Evolutionary conservation across 2,888 invertebrate genomes (phyloP).

Genomic region (Heliconius cydno): DNA sequence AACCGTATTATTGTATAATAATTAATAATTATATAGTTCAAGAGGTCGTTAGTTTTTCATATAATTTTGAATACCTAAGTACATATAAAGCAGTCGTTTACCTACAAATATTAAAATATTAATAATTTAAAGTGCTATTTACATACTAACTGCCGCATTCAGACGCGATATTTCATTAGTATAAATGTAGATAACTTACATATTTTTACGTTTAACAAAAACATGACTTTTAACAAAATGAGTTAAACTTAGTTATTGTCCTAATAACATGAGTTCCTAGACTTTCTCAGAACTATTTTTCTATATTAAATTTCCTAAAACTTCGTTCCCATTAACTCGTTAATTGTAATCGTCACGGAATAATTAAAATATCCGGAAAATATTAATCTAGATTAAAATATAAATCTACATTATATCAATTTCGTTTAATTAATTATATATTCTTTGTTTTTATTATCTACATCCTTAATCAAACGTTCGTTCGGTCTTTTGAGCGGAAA

Average conservation of each 20-base stretch:
- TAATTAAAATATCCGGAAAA: conserved; percentile 6
- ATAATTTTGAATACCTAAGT: background rate
- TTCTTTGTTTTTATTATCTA: background rate
- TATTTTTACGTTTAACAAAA: background rate
- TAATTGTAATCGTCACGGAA: conserved; percentile 24
- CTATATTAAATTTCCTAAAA: conserved; percentile 14
- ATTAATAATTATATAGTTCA: too few species aligned
- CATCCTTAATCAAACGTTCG: background rate
- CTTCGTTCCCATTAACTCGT: background rate
- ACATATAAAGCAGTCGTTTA: background rate
- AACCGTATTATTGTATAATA: background rate
- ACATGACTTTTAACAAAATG: background rate
- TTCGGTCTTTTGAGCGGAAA: too few species aligned
- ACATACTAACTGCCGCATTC: background rate
- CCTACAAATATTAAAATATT: background rate
- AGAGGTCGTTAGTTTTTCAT: too few species aligned
- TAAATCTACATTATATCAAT: background rate
- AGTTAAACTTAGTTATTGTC: background rate
- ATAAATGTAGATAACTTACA: background rate
- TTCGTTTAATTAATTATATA: background rate
- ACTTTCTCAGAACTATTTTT: conserved; percentile 3
- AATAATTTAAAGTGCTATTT: background rate
- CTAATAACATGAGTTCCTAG: background rate
- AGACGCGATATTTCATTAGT: background rate
- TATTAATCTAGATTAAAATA: background rate